Base-by-base conservation (phyloP, 2,888 invertebrate genomes). In the Morpho helenor region DNA sequence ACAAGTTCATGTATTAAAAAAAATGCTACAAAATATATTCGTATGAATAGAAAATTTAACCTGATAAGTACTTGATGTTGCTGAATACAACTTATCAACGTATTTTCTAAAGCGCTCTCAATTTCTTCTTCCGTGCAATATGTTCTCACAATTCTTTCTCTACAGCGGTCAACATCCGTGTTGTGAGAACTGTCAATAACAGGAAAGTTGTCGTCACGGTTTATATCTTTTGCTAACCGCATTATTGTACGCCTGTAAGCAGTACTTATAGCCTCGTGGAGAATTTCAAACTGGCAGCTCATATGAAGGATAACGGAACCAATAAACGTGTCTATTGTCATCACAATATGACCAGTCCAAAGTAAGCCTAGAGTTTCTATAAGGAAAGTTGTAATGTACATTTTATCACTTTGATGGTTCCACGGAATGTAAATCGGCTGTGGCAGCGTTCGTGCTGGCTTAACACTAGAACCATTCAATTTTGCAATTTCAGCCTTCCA, bases 371-470 rank as follows among this genome's bases (percentile, higher is more conserved):
- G 65, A 8, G 87, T 84, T 69, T 88, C 89, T 8, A 90, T 66
- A 3, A 80, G 68, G 62, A 86, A 87, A 0, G 90, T 87, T 5
- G 76, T 74, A 56, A 87, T 77, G 50, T 79, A 90, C 1, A 81
- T 72, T 10, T 54, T 57, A 42, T 89, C 84, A 42, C 72, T 70
- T 64, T 89, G 84, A 65, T 86, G 87, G 39, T 76, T 68, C 90
- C 90, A 90, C n/a, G 90, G 90, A 62, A 89, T 89, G 64, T 81
- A 89, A 62, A 90, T 85, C 2, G 90, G 87, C 49, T 87, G 88
- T 1, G 90, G 87, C 2, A 90, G 67, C 2, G 79, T 78, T n/a
- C 89, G 76, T 1, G 71, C 59, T 0, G 87, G 87, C 51, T 57
- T 76, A 1, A 57, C 47, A 9, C 68, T 59, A 6, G 82, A 76